Evolutionary conservation across 1,140 invertebrate genomes (phyloP), one percentile per base, ranked within the genome.

Genomic region (Ceratina calcarata): DNA sequence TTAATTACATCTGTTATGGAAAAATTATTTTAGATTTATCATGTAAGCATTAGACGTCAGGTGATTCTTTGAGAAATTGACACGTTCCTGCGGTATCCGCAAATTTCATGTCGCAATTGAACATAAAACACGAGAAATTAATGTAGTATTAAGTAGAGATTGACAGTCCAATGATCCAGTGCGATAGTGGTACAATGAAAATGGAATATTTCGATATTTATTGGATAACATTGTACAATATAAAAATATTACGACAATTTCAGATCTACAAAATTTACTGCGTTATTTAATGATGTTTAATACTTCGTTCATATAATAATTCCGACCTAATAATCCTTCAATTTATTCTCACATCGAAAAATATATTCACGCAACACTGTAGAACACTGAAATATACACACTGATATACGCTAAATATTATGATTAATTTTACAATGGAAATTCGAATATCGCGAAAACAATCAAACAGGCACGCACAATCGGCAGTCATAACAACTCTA

Each of bases 201-300:
- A 20, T 78, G 76, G 51, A 65, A 65, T 78, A 65, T 22, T 64
- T 72, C 16, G 22, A 55, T 72, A 65, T 78, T 78, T 72, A 72
- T 78, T 72, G 49, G 32, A 75, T n/a, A 72, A 45, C 22, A 78
- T 78, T 78, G 60, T 72, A 72, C 68, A 72, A 78, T 78, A 78
- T 65, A 78, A 78, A 78, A 78, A 72, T 78, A 78, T 72, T 65
- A 55, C n/a, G 49, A 65, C 16, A 55, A 78, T 78, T 64, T 78
- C 49, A 55, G 51, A 57, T 64, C 76, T 78, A 72, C 69, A 78
- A 78, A 27, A 37, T 64, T 78, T 57, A 27, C 13, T 78, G 32
- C 22, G 53, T 71, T 49, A 22, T n/a, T 70, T 10, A 32, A 70
- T n/a, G 55, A 57, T n/a, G 67, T 37, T 62, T 53, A 62, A 62